Evolutionary conservation across 2,113 vertebrate genomes (phyloP), one percentile per base, ranked within the genome.

Genomic region (Vimba vimba): DNA sequence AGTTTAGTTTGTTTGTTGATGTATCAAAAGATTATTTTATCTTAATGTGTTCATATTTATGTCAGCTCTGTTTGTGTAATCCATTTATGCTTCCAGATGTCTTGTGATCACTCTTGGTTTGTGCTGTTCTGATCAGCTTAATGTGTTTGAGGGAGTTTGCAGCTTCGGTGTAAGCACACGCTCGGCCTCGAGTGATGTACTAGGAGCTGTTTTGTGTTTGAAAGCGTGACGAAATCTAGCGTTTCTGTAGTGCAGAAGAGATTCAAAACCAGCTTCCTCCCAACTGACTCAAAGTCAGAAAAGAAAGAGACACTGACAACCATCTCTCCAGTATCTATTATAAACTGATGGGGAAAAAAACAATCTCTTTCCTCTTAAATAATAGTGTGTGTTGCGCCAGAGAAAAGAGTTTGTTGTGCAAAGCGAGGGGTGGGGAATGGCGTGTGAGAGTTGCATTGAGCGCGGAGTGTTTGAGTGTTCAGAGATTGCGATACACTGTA

Each of bases 221-320:
- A 84, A 57, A 88, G 86, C 62, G 4, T 86, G 5, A 91, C 59
- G 52, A 79, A 59, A 43, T 45, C 62, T 43, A 30, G 30, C 4
- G 27, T 30, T 52, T 23, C 3, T n/a, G 17, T 27, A 27, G 30
- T 83, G 85, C 85, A 85, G 88, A 88, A 85, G 89, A 87, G 90
- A 91, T 89, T 91, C 89, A 93, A 93, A 92, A 87, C 88, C 89
- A 89, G 90, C 87, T 39, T 69, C 33, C 66, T 69, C 8, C 8
- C 33, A 11, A 21, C 68, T 71, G 69, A 73, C 33, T 71, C 62
- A 60, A 86, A 80, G 74, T 15, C 23, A 27, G 80, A 64, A 82
- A 80, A 71, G 66, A 85, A 45, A 83, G 77, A 76, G 62, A 36
- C 39, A 47, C 45, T 81, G 62, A n/a, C 84, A 71, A 59, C 50